Base-by-base conservation (phyloP, 2,888 invertebrate species). In the Stenichneumon culpator region DNA sequence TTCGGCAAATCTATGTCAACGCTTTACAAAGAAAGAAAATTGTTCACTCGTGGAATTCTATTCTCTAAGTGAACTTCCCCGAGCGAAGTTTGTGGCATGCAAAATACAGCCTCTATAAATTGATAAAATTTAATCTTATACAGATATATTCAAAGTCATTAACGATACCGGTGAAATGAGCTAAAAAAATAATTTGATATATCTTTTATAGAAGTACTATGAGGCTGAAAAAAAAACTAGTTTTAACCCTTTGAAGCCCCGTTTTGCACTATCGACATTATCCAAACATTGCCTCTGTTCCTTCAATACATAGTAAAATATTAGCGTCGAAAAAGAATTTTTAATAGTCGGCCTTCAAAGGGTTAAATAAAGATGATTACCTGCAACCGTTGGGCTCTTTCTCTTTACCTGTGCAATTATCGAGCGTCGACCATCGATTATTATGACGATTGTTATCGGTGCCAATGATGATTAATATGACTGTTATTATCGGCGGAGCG, bases 221-320 rank as follows among this genome's bases (percentile, higher is more conserved):
- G 47, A 80, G 32, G 57, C 74, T 74, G 19, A 32, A 65, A 36
- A 60, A 16, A n/a, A 32, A 19, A 32, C 14, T 39, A 50, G 68
- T 57, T 72, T 25, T 69, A 57, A 60, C 74, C 54, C 69, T 79
- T 75, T 47, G 32, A 74, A 79, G 39, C 50, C 52, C 54, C 19
- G 16, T 22, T 72, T 47, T 79, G 44, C 69, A 16, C 11, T 32
- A 63, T 65, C 39, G 57, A 73, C 67, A 52, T 22, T 57, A 14
- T 32, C 47, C 44, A 74, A 16, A 68, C 9, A 1, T 77, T n/a
- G 14, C 67, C 67, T 28, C 36, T 32, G 50, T 78, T 78, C 28
- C 9, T 50, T 28, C 16, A 39, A 36, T 36, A 39, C 28, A 7
- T 16, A 3, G 36, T 14, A 25, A 39, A 57, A 54, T 57, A 54